A percentile compares a stretch with the other conserved stretches of the same genome.
These are phyloP conservation scores for Gonocerus acuteangulatus DNA, from an alignment of 2,888 invertebrate species.

Conservation along the genomic window DNA sequence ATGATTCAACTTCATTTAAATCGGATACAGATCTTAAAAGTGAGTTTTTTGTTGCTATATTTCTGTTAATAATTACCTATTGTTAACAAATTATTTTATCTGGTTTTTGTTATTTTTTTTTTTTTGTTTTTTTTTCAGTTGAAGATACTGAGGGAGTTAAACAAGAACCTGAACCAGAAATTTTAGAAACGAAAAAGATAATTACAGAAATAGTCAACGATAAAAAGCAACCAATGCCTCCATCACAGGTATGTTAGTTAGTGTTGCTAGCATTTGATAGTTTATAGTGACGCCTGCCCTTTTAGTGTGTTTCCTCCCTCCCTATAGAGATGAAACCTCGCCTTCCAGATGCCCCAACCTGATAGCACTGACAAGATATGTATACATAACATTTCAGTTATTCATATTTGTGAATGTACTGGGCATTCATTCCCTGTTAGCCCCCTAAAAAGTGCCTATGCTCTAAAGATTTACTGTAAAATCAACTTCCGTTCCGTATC, in stretches of 20 bases:
- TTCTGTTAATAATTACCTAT: too few relatives aligned
- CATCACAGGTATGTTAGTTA: constrained; percentile 12
- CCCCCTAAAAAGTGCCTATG: too few relatives aligned
- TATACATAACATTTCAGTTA: too few relatives aligned
- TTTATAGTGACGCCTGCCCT: not conserved
- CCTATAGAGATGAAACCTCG: too few relatives aligned
- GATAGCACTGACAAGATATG: too few relatives aligned
- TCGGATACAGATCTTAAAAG: constrained; percentile 76
- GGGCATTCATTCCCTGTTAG: too few relatives aligned
- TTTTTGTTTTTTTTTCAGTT: constrained; percentile 40
- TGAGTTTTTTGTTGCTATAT: constrained; percentile 43
- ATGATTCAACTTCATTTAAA: constrained; percentile 78
- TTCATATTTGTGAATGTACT: too few relatives aligned
- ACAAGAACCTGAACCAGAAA: constrained; percentile 34
- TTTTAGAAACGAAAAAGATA: constrained; percentile 36
- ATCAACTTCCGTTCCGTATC: too few relatives aligned
- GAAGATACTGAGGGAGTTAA: constrained; percentile 37
- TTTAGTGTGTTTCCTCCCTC: too few relatives aligned
- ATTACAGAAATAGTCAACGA: constrained; percentile 33
- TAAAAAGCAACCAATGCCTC: constrained; percentile 30
- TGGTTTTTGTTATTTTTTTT: not conserved
- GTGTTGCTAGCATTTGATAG: not conserved
- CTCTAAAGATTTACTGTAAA: too few relatives aligned
- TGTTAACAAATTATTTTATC: too few relatives aligned
- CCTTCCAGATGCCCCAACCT: too few relatives aligned